These are phyloP conservation scores for Ceraclea dissimilis DNA, from an alignment of 2,888 invertebrate genomes.

Conservation along the genomic window DNA sequence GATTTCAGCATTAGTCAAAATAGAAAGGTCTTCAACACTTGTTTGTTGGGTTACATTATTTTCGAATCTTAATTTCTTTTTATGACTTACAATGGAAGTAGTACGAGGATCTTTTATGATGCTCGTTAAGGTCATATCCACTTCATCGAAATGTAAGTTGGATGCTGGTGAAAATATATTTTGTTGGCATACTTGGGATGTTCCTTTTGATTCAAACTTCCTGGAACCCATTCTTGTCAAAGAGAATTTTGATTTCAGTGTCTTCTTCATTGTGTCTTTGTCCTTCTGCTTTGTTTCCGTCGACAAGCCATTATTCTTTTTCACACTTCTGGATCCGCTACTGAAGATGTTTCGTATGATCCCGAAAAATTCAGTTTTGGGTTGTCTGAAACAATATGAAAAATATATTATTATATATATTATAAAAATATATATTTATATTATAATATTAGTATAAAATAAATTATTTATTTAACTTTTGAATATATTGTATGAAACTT, in stretches of 20 bases:
- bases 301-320: neutral
- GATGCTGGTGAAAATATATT: neutral
- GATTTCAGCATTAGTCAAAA: neutral
- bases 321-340: neutral
- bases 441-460: no score
- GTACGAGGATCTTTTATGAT: constrained; percentile 9
- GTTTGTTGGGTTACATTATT: neutral
- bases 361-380: constrained; percentile 13
- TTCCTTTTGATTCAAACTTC: neutral
- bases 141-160: constrained; percentile 7
- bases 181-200: neutral
- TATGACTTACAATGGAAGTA: neutral
- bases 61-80: constrained; percentile 10
- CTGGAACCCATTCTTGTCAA: constrained; percentile 5
- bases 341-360: constrained; percentile 12
- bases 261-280: constrained; percentile 1
- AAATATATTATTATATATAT: neutral
- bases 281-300: neutral
- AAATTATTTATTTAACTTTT: no score
- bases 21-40: neutral
- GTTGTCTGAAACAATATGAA: constrained; percentile 12
- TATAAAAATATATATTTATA: no score
- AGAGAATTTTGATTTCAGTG: constrained; percentile 7
- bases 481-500: no score
- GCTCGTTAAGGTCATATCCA: constrained; percentile 7